Percentiles rank a stretch among this genome's conserved stretches.
Evolutionary conservation across 2,888 invertebrate genomes (phyloP).

Genomic region (Macrophya annulata): DNA sequence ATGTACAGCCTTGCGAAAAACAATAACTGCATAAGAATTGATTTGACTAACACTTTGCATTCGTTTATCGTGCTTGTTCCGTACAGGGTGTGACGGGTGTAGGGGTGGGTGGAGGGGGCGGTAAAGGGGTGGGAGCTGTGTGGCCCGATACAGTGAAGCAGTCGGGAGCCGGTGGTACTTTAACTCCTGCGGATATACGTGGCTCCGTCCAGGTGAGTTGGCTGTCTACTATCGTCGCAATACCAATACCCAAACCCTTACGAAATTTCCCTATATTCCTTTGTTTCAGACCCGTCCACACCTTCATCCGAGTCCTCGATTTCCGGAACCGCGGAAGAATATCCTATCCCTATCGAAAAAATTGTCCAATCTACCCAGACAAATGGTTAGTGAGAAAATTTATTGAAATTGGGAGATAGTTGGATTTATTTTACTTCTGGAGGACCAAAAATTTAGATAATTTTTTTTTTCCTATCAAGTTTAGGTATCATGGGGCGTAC

Average conservation of each 20-base stretch:
- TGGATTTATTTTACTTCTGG: not conserved
- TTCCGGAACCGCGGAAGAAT: conserved; percentile 11
- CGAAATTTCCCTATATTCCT: not conserved
- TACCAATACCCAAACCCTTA: conserved; percentile 9
- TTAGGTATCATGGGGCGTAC: not conserved
- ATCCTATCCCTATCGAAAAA: conserved; percentile 47
- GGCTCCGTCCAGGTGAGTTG: conserved; percentile 95
- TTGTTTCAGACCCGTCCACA: conserved; percentile 42
- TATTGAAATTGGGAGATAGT: not conserved
- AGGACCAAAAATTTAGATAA: not conserved
- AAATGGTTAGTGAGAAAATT: conserved; percentile 25
- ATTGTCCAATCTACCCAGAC: conserved; percentile 37
- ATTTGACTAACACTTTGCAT: conserved; percentile 72
- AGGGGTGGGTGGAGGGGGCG: conserved; percentile 80
- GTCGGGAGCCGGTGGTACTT: conserved; percentile 89
- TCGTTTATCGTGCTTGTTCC: conserved; percentile 76
- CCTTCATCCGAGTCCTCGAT: conserved; percentile 36
- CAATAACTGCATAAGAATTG: conserved; percentile 57
- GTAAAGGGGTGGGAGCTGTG: conserved; percentile 89
- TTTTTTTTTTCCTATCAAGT: not conserved
- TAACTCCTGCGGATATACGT: conserved; percentile 97
- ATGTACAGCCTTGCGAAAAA: conserved; percentile 47
- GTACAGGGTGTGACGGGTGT: conserved; percentile 78
- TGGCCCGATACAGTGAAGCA: conserved; percentile 94
- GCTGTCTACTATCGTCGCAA: conserved; percentile 29